These are phyloP conservation scores for Pardosa pseudoannulata DNA, from an alignment of 2,888 invertebrate species.

Conservation along the genomic window DNA sequence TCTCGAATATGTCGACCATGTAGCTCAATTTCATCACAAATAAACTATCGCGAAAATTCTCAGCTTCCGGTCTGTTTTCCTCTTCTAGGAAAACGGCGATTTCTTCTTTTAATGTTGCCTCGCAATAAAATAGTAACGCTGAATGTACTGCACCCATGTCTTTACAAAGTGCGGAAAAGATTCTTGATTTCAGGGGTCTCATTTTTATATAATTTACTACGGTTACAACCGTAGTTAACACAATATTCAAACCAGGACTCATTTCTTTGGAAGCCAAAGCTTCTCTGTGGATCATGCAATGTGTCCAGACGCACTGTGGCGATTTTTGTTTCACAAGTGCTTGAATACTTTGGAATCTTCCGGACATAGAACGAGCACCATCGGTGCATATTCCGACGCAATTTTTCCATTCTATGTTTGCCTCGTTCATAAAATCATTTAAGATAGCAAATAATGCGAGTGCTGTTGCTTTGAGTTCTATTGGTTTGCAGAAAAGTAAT, in stretches of 20 bases:
- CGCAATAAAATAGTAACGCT: too few species aligned
- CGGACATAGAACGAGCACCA: constrained; percentile 52
- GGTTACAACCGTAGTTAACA: too few species aligned
- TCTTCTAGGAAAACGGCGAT: constrained; percentile 41
- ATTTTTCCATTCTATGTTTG: constrained; percentile 53
- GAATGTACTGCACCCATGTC: too few species aligned
- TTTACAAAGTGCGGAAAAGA: too few species aligned
- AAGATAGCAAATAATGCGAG: constrained; percentile 28
- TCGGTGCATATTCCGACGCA: constrained; percentile 58
- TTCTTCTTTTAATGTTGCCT: constrained; percentile 18
- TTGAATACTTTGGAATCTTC: too few species aligned
- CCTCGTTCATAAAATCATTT: constrained; percentile 42
- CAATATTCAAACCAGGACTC: too few species aligned
- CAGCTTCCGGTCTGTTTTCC: constrained; percentile 43
- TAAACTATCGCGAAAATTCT: constrained; percentile 58
- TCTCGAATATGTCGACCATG: constrained; percentile 57
- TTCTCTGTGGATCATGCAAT: too few species aligned
- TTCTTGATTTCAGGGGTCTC: too few species aligned
- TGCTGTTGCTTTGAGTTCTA: constrained; percentile 38
- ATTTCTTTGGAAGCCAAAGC: too few species aligned
- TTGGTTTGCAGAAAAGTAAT: constrained; percentile 34
- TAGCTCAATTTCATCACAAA: constrained; percentile 55
- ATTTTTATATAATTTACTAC: too few species aligned
- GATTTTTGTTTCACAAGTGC: too few species aligned
- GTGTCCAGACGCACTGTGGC: too few species aligned